Evolutionary conservation across 2,888 invertebrate species (phyloP).

Genomic region (Neocrepidodera transversa): DNA sequence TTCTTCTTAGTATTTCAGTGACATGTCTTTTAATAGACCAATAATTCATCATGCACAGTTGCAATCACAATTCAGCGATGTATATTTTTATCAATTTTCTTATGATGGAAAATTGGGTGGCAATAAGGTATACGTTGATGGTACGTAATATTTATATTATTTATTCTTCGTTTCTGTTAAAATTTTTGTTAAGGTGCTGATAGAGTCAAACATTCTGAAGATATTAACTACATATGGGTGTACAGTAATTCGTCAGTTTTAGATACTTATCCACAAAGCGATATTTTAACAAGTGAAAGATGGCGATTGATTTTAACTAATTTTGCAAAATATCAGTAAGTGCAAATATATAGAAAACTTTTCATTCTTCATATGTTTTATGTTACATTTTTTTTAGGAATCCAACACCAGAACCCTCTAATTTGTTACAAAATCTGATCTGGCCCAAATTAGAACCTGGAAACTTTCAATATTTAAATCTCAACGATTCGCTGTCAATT

Average conservation of each 20-base stretch:
- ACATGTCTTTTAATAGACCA: slow-evolving; percentile 34
- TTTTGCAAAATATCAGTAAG: slow-evolving; percentile 66
- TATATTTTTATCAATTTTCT: slow-evolving; percentile 44
- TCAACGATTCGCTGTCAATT: slow-evolving; percentile 33
- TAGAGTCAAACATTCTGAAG: slow-evolving; percentile 41
- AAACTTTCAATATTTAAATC: slow-evolving; percentile 34
- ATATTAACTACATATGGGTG: slow-evolving; percentile 38
- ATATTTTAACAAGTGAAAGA: slow-evolving; percentile 28
- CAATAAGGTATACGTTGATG: slow-evolving; percentile 21
- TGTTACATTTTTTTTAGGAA: slow-evolving; percentile 26
- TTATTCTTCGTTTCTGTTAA: no score
- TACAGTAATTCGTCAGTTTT: slow-evolving; percentile 34
- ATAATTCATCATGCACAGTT: slow-evolving; percentile 39
- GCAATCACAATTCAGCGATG: slow-evolving; percentile 37
- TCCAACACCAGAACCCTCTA: slow-evolving; percentile 30
- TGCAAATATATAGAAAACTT: not conserved
- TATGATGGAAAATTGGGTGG: slow-evolving; percentile 39
- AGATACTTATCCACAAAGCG: slow-evolving; percentile 24
- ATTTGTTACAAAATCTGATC: slow-evolving; percentile 28
- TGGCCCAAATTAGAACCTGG: slow-evolving; percentile 37
- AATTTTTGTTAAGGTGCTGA: slow-evolving; percentile 54
- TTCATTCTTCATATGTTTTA: not conserved
- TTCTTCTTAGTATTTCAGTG: slow-evolving; percentile 38
- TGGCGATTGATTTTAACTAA: slow-evolving; percentile 62
- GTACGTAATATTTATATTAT: not conserved